These are phyloP conservation scores for Sipha flava DNA, from an alignment of 1,140 invertebrate genomes.

Conservation along the genomic window DNA sequence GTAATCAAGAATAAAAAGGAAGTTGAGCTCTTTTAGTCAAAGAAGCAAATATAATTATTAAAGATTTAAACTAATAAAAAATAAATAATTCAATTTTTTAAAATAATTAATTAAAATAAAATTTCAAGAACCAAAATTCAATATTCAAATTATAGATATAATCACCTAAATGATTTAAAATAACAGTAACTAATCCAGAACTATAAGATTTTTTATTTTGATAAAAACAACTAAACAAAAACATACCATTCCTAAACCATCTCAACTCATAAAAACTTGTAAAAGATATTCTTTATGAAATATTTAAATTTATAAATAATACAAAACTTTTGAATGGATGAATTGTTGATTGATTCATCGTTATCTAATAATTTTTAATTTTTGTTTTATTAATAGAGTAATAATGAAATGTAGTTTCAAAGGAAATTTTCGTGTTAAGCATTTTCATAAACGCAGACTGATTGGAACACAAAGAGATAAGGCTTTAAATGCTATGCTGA, in stretches of 20 bases:
- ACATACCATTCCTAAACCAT: background rate
- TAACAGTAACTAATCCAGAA: background rate
- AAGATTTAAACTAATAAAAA: background rate
- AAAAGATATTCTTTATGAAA: too few species aligned
- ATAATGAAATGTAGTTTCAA: too few species aligned
- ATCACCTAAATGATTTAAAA: background rate
- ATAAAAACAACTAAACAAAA: background rate
- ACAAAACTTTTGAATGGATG: too few species aligned
- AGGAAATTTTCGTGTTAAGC: too few species aligned
- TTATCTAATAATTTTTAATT: too few species aligned
- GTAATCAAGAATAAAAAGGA: constrained; percentile 48
- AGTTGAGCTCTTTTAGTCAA: background rate
- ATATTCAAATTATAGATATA: background rate
- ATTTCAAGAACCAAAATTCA: background rate
- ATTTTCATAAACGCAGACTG: too few species aligned
- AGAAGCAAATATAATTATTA: background rate
- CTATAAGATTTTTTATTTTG: background rate
- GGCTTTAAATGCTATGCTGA: too few species aligned
- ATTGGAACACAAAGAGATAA: too few species aligned
- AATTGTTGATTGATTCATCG: too few species aligned
- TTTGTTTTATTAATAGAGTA: too few species aligned
- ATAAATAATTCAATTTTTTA: background rate
- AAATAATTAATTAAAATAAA: background rate
- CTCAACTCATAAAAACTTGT: too few species aligned
- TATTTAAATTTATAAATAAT: too few species aligned